Conservation (phyloP, 2,888 invertebrate species). For the Aquatica leii region DNA sequence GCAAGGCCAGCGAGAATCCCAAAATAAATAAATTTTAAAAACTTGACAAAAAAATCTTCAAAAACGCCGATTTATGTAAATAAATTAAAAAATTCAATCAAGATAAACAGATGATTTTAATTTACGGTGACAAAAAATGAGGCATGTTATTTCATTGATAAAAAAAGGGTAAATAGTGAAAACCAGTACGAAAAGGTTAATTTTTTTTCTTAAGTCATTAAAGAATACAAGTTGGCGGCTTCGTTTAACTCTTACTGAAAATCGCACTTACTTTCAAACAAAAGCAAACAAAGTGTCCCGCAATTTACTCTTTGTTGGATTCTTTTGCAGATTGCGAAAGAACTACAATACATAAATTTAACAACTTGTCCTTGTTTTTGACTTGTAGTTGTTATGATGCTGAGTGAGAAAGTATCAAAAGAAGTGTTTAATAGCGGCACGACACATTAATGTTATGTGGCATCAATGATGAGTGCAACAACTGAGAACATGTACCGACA, state of each 20-base stretch:
- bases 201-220: constrained; percentile 15
- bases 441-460: constrained; percentile 32
- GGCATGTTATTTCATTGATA: constrained; percentile 10
- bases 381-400: constrained; percentile 4
- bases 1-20: no score
- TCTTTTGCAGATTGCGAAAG: constrained; percentile 29
- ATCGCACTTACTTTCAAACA: constrained; percentile 23
- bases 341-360: constrained; percentile 27
- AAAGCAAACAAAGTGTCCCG: constrained; percentile 30
- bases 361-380: constrained; percentile 16
- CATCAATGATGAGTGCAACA: constrained; percentile 32
- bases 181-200: constrained; percentile 5
- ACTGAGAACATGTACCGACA: constrained; percentile 29
- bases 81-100: constrained; percentile 9
- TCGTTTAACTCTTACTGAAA: constrained; percentile 28
- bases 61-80: constrained; percentile 9
- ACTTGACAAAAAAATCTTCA: neutral
- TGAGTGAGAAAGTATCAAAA: constrained; percentile 29
- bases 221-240: constrained; percentile 24
- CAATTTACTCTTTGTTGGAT: constrained; percentile 31
- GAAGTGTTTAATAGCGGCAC: constrained; percentile 31
- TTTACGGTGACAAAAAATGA: constrained; percentile 6
- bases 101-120: constrained; percentile 11
- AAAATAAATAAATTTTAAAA: no score
- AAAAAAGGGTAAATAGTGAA: neutral